Conservation (phyloP, 1,140 invertebrate species). For the Saccostrea echinata region DNA sequence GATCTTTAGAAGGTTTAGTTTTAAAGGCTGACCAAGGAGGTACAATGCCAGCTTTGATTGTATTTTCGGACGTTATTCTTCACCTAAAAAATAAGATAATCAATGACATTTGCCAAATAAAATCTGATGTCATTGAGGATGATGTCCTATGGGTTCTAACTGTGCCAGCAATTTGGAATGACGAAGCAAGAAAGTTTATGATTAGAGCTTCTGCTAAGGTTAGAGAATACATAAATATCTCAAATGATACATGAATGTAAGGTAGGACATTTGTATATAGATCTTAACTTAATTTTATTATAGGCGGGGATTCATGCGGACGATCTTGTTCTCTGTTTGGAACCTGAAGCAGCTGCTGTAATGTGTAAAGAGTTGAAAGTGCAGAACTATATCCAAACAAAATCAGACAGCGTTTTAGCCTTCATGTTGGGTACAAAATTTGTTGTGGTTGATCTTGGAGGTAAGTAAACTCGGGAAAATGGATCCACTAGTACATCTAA, state of each 20-base stretch:
- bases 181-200: neutral
- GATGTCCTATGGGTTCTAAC: neutral
- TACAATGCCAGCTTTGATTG: neutral
- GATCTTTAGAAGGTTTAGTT: neutral
- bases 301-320: neutral
- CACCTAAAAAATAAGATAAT: neutral
- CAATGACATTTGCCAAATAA: neutral
- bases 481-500: too few relatives aligned
- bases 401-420: neutral
- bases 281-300: neutral
- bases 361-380: slow-evolving; percentile 2
- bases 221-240: neutral
- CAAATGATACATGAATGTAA: neutral
- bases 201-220: neutral
- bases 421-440: neutral
- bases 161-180: neutral
- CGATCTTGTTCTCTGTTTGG: neutral
- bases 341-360: neutral
- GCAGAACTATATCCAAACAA: neutral
- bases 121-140: neutral
- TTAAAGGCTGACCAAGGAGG: neutral
- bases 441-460: neutral
- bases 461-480: neutral
- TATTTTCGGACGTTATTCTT: neutral
- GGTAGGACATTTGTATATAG: neutral